Conservation (phyloP, 2,888 invertebrate genomes). For the Nebria brevicollis region DNA sequence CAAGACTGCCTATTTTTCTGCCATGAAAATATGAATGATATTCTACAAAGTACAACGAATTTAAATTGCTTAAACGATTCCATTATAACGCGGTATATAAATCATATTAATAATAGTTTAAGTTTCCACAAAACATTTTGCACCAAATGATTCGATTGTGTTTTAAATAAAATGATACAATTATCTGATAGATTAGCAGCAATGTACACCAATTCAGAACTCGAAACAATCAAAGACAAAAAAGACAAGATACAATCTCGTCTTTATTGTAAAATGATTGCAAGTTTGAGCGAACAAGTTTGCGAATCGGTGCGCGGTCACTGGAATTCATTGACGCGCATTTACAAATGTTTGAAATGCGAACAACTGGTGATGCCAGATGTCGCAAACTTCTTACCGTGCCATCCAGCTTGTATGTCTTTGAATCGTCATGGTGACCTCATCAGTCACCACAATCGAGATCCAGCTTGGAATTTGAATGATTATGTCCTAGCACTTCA, state of each 20-base stretch:
- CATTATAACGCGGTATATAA: slow-evolving; percentile 68
- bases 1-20: slow-evolving; percentile 88
- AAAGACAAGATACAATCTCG: slow-evolving; percentile 90
- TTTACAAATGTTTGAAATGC: slow-evolving; percentile 82
- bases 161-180: too few species aligned
- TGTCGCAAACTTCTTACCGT: slow-evolving; percentile 77
- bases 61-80: slow-evolving; percentile 88
- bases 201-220: slow-evolving; percentile 87
- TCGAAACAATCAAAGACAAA: slow-evolving; percentile 85
- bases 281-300: slow-evolving; percentile 78
- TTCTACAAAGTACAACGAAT: slow-evolving; percentile 86
- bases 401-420: slow-evolving; percentile 76
- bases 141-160: too few species aligned
- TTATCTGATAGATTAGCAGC: slow-evolving; percentile 75
- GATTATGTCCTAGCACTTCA: slow-evolving; percentile 81
- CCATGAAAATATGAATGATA: slow-evolving; percentile 86
- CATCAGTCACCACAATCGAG: slow-evolving; percentile 77
- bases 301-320: slow-evolving; percentile 83
- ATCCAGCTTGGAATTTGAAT: slow-evolving; percentile 82
- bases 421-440: slow-evolving; percentile 77
- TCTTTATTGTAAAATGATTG: slow-evolving; percentile 84
- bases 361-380: slow-evolving; percentile 77
- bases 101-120: background rate
- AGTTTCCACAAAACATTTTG: background rate
- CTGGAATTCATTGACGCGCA: slow-evolving; percentile 79